Evolutionary conservation across 2,113 vertebrate species (phyloP), one percentile per base, ranked within the genome.

Genomic region (Poeciliopsis retropinna): DNA sequence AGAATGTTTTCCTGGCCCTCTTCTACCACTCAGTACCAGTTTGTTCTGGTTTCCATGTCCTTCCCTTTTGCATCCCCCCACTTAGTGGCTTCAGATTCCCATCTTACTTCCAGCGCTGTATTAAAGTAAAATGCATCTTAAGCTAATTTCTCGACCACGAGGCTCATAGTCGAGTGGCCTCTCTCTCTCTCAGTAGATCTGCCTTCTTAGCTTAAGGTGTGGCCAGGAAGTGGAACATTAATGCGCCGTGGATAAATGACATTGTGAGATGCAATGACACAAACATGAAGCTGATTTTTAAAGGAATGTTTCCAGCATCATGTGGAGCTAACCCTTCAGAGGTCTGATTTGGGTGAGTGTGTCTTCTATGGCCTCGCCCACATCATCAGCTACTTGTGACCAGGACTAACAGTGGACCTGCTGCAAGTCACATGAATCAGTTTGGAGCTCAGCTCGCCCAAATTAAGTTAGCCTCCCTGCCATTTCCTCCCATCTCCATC

Each of bases 341-440:
- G 34, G 27, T 60, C 29, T 51, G 61, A 68, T 57, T 54, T 60
- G 22, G 28, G 7, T 12, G 14, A 32, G 19, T 39, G 27, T 29
- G 15, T 66, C 19, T 44, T 61, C 0, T 25, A 19, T 27, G 0
- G 29, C 73, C 78, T 51, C 63, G 1, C 73, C 64, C 64, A 64
- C 17, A 75, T 67, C 67, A 34, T 17, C 32, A 37, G 57, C 28
- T 12, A 39, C 76, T 74, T 82, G 71, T 85, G 78, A 81, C 76
- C 68, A 19, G 34, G 31, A 27, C 79, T 78, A 79, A 88, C 37
- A 22, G 65, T 44, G 44, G 19, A 37, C 76, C 29, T 67, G 1
- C 32, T 4, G 67, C 67, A 74, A 37, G 34, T 57, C 83, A 80
- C n/a, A 15, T 77, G 89, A 84, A 72, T 79, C 44, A 0, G 25